Evolutionary conservation across 2,888 invertebrate species (phyloP).

Genomic region (Amiota mariae): DNA sequence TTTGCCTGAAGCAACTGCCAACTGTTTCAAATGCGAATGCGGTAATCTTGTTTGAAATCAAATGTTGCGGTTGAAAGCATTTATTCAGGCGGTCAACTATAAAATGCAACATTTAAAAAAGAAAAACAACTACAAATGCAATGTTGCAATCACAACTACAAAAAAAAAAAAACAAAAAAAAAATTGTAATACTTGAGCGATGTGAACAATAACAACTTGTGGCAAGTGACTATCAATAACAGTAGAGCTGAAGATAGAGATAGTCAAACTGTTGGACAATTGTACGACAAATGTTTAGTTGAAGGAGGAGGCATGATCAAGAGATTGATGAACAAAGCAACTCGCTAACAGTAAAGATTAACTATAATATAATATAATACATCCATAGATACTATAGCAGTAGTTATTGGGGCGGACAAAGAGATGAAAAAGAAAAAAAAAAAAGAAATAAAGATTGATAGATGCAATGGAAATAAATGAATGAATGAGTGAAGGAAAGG

Average conservation of each 20-base stretch:
- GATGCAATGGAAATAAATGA: constrained; percentile 36
- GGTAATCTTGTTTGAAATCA: constrained; percentile 57
- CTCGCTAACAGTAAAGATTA: background rate
- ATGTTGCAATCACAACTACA: constrained; percentile 7
- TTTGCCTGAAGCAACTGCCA: background rate
- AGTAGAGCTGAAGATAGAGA: background rate
- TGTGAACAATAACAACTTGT: constrained; percentile 18
- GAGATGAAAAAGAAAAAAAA: background rate
- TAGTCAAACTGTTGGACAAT: background rate
- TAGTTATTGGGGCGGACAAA: background rate
- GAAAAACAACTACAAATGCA: constrained; percentile 4
- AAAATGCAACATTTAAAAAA: constrained; percentile 11
- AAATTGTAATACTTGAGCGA: constrained; percentile 8
- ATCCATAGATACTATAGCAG: background rate
- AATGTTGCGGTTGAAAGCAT: constrained; percentile 54
- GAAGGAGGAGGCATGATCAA: too few species aligned
- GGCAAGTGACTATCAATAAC: constrained; percentile 27
- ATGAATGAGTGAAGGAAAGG: constrained; percentile 45
- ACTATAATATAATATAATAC: too few species aligned
- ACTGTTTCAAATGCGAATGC: constrained; percentile 41
- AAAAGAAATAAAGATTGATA: constrained; percentile 24
- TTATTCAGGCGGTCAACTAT: background rate
- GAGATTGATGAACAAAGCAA: too few species aligned
- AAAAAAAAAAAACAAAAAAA: background rate
- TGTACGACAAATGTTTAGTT: background rate